These are phyloP conservation scores for Mellivora capensis DNA, from an alignment of 2,113 vertebrate species.

Conservation along the genomic window DNA sequence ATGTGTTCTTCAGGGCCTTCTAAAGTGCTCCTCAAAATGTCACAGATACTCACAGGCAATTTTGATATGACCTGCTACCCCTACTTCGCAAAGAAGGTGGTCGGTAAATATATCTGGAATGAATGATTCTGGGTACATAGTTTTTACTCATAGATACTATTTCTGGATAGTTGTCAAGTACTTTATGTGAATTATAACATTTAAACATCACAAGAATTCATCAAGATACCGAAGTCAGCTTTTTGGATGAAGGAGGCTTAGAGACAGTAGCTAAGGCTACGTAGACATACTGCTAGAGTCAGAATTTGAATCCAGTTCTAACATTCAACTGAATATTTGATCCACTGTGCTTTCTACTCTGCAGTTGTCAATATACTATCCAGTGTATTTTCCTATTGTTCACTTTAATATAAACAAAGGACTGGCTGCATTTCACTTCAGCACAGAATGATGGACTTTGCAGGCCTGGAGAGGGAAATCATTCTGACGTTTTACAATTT, in stretches of 20 bases:
- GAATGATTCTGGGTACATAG: neutral
- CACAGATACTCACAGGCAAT: neutral
- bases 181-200: neutral
- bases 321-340: neutral
- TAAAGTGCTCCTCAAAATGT: neutral
- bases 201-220: neutral
- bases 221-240: neutral
- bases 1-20: neutral
- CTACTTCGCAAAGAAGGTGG: neutral
- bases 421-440: neutral
- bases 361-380: neutral
- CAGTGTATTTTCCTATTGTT: neutral
- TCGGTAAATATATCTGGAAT: neutral
- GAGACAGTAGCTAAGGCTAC: neutral
- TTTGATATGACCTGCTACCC: neutral
- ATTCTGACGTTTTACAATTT: slow-evolving; percentile 11
- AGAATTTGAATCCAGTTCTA: neutral
- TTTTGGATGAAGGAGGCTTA: neutral
- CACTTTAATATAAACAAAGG: neutral
- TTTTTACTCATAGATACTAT: neutral
- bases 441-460: neutral
- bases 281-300: neutral
- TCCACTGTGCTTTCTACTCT: neutral
- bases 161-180: neutral
- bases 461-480: neutral